Conservation (phyloP, 1,140 invertebrate species). For the Brachionus angularis region DNA sequence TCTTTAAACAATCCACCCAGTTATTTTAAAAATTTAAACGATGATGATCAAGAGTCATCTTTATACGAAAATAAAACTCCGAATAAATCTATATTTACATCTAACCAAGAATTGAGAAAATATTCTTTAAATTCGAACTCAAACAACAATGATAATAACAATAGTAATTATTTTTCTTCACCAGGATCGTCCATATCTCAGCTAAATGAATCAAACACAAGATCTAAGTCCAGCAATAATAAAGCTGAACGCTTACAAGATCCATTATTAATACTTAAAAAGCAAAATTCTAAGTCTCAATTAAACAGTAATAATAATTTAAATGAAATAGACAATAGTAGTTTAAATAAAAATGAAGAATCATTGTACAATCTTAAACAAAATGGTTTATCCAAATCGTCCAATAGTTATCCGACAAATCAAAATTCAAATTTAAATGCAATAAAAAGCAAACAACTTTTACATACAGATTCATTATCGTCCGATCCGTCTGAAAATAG, state of each 20-base stretch:
- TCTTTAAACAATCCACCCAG: constrained; percentile 12
- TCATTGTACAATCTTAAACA: too few species aligned
- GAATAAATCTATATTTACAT: not conserved
- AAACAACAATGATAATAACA: too few species aligned
- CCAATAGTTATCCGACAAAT: too few species aligned
- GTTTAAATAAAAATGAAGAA: too few species aligned
- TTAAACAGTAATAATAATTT: constrained; percentile 21
- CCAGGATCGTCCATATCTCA: constrained; percentile 3
- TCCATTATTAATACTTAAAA: not conserved
- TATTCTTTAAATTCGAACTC: too few species aligned
- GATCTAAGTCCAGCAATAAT: not conserved
- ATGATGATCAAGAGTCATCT: not conserved
- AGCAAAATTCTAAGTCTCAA: not conserved
- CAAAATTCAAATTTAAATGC: too few species aligned
- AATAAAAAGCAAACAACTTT: too few species aligned
- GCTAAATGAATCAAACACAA: not conserved
- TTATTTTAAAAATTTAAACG: constrained; percentile 6
- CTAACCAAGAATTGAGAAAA: constrained; percentile 11
- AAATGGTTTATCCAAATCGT: too few species aligned
- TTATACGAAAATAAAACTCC: not conserved
- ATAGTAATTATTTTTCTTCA: not conserved
- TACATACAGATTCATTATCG: too few species aligned
- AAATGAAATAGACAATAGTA: not conserved
- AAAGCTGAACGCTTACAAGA: not conserved
- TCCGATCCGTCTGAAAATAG: not conserved